Base-by-base conservation (phyloP, 2,797 vertebrate species). In the Sebastes cheni region DNA sequence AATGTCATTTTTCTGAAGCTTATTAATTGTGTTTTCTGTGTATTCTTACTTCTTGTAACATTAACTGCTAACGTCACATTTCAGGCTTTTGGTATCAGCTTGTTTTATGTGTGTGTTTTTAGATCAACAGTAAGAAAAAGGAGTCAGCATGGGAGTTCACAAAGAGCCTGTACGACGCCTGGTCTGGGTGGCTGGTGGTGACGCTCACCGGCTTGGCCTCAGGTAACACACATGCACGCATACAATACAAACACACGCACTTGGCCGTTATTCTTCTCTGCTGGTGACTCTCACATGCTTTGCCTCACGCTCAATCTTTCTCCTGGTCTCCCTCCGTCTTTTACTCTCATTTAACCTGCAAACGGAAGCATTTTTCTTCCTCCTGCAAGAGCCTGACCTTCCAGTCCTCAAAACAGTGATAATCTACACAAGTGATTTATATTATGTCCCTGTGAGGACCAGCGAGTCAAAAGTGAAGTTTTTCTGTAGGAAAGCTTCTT, bases 41-140 rank as follows among this genome's bases (percentile, higher is more conserved):
- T 58, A 20, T 62, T 10, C 11, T 12, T 32, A 2, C 42, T 46
- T 46, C 6, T 42, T 3, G 42, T 46, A 46, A 46, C 42, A 46
- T 46, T 46, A 46, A 46, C 42, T 46, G 6, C 42, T 18, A 46
- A 46, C 0, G 46, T 50, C 18, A 50, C 18, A 18, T 50, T 50
- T 50, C 46, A 50, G 46, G 16, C 7, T 50, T 46, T 46, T 46
- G 42, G 42, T 12, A 18, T 46, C 14, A 12, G 6, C 46, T 50
- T 50, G 46, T 50, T 50, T 52, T 52, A n/a, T n/a, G 50, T n/a
- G 2, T 25, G 5, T 55, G 6, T 66, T 8, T 52, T 94, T 92
- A 99, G 99, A 99, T 99, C 75, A 99, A 98, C 93, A 99, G 98
- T 93, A 99, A 97, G 95, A 99, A 99, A 91, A 99, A 99, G 85